A percentile compares a stretch with the other conserved stretches of the same genome.
Conservation (phyloP, 2,113 vertebrate genomes). For the Upupa epops region DNA sequence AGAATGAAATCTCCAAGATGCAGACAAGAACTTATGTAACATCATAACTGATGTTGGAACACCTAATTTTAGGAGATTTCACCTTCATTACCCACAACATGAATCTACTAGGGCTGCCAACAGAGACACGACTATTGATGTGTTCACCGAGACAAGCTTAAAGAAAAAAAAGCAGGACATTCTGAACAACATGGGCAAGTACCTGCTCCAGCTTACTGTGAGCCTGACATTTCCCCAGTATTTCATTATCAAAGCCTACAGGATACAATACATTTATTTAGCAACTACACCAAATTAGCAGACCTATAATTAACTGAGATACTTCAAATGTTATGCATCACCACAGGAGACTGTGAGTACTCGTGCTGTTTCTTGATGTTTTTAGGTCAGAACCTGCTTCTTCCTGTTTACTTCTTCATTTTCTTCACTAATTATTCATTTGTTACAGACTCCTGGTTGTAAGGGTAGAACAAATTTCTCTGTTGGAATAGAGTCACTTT, state of each 20-base stretch:
- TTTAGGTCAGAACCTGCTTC: not conserved
- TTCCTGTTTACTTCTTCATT: not conserved
- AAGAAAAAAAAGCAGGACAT: not conserved
- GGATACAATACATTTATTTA: conserved; percentile 2
- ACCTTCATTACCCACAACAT: not conserved
- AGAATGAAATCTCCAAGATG: not conserved
- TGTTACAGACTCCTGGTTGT: not conserved
- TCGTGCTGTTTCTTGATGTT: not conserved
- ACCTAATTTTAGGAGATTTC: not conserved
- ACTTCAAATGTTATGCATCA: not conserved
- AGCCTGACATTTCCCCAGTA: not conserved
- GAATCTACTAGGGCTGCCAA: not conserved
- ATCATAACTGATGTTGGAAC: not conserved
- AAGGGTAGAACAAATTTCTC: not conserved
- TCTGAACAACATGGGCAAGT: not conserved
- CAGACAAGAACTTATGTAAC: not conserved
- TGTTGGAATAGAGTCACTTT: not conserved
- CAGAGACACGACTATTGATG: not conserved
- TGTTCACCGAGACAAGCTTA: not conserved
- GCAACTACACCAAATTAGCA: not conserved
- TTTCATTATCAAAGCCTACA: conserved; percentile 5
- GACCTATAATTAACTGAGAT: not conserved
- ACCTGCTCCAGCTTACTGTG: not conserved
- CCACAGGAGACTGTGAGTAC: not conserved
- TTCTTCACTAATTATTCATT: not conserved